Conservation (phyloP, 2,113 vertebrate genomes). For the Melierax canorus region DNA sequence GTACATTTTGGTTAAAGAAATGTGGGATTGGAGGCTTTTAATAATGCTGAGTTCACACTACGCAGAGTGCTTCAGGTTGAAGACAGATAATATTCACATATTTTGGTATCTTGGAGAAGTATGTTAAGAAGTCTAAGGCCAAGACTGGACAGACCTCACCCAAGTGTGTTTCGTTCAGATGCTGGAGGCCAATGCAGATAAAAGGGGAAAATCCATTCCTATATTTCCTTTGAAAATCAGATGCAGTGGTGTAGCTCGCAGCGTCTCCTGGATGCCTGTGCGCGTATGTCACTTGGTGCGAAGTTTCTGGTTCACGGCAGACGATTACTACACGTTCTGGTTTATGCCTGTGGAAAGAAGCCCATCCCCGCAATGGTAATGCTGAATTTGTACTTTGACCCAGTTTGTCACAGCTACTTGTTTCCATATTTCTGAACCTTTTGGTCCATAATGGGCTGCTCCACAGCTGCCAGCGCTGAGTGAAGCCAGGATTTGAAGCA, state of each 20-base stretch:
- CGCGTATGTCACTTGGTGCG: not conserved
- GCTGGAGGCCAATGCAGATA: not conserved
- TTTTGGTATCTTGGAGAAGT: not conserved
- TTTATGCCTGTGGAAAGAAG: not conserved
- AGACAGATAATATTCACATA: not conserved
- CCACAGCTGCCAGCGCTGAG: not conserved
- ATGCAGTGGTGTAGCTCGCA: not conserved
- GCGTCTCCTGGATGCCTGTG: not conserved
- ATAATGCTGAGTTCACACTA: not conserved
- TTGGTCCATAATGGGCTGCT: not conserved
- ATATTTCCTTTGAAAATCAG: not conserved
- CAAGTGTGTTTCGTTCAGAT: not conserved
- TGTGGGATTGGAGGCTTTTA: not conserved
- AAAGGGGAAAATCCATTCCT: not conserved
- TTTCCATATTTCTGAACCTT: not conserved
- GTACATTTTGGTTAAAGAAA: not conserved
- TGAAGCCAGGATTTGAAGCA: not conserved
- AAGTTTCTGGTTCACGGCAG: not conserved
- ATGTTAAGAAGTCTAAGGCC: not conserved
- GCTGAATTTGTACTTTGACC: not conserved
- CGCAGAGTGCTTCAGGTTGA: not conserved
- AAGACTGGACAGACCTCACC: not conserved
- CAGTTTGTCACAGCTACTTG: not conserved
- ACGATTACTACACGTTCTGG: rapidly evolving
- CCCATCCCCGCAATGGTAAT: not conserved